Evolutionary conservation across 2,888 invertebrate genomes (phyloP).

Genomic region (Colletes collaris): DNA sequence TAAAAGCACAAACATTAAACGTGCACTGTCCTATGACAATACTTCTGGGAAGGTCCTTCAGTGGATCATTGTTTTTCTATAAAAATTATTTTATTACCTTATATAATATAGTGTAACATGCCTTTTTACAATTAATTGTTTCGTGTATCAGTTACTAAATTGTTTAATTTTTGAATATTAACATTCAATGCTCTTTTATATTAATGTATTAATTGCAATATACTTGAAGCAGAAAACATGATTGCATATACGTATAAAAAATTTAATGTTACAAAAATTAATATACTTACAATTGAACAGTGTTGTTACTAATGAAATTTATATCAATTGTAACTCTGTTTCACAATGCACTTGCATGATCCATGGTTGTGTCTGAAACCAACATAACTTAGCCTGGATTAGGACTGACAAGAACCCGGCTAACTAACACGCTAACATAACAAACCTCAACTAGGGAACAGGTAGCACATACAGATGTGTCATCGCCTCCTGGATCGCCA

Average conservation of each 20-base stretch:
- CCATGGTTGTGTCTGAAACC: conserved; percentile 23
- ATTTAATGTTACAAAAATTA: conserved; percentile 5
- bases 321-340: conserved; percentile 17
- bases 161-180: conserved; percentile 12
- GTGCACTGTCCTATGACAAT: conserved; percentile 43
- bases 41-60: conserved; percentile 40
- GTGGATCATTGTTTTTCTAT: conserved; percentile 34
- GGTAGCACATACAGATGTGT: conserved; percentile 84
- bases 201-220: neutral
- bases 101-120: conserved; percentile 23
- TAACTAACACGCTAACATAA: conserved; percentile 80
- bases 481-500: conserved; percentile 87
- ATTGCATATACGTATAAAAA: neutral
- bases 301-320: conserved; percentile 28
- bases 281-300: conserved; percentile 28
- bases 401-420: conserved; percentile 56
- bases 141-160: conserved; percentile 18
- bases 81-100: conserved; percentile 26
- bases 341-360: conserved; percentile 50
- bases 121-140: conserved; percentile 7
- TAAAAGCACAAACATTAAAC: conserved; percentile 57
- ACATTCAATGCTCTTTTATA: conserved; percentile 20
- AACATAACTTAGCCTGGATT: conserved; percentile 51
- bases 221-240: neutral
- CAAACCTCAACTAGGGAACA: conserved; percentile 83